Percentiles rank a stretch among this genome's conserved stretches.
These are phyloP conservation scores for Hydra vulgaris DNA, from an alignment of 30 jellyfish, hydroid and myxozoan species.

Conservation along the genomic window DNA sequence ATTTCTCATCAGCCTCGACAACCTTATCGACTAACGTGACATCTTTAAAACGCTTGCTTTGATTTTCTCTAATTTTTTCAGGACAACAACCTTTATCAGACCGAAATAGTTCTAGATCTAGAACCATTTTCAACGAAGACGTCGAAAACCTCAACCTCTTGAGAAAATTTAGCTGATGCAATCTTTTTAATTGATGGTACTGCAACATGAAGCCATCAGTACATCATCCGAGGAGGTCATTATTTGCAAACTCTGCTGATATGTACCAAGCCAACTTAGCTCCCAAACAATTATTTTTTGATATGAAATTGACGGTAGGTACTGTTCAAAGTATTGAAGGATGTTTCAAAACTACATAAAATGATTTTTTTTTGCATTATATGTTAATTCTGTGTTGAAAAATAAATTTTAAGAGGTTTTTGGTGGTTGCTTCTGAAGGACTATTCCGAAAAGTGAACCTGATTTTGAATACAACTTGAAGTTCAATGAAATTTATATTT, in stretches of 20 bases:
- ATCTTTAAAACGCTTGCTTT: slow-evolving; percentile 77
- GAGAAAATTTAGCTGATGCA: background rate
- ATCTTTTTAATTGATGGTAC: background rate
- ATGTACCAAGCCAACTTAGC: too few species aligned
- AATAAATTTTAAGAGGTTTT: too few species aligned
- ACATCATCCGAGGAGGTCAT: background rate
- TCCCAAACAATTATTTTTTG: too few species aligned
- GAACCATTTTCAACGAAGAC: slow-evolving; percentile 44
- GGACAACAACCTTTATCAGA: slow-evolving; percentile 87
- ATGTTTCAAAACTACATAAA: too few species aligned
- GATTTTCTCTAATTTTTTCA: slow-evolving; percentile 70
- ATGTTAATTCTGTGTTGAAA: too few species aligned
- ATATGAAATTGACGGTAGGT: too few species aligned
- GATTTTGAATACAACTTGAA: too few species aligned
- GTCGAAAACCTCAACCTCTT: background rate
- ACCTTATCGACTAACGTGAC: slow-evolving; percentile 64
- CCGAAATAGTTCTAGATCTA: slow-evolving; percentile 70
- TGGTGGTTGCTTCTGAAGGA: too few species aligned
- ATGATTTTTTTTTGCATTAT: too few species aligned
- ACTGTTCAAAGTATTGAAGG: too few species aligned
- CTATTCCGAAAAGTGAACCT: too few species aligned
- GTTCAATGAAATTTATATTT: too few species aligned
- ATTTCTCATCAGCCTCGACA: slow-evolving; percentile 63
- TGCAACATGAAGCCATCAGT: background rate
- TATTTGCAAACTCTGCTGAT: background rate